Conservation (phyloP, 1,140 invertebrate genomes). For the Araneus ventricosus region DNA sequence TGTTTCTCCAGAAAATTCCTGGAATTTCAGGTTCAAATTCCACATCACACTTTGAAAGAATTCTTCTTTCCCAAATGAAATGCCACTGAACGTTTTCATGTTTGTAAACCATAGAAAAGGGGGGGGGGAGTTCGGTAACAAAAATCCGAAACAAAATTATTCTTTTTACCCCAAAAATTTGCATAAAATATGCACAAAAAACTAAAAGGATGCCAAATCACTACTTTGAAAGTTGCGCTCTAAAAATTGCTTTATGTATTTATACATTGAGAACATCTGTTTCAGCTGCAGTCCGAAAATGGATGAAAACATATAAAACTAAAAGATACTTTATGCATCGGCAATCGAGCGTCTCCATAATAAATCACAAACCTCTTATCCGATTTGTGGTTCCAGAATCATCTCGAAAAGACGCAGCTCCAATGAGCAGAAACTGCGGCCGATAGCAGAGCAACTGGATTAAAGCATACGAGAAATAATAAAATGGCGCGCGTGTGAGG, state of each 20-base stretch:
- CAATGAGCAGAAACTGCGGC: not conserved
- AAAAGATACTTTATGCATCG: conserved; percentile 59
- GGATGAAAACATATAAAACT: conserved; percentile 57
- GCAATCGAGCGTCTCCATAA: conserved; percentile 66
- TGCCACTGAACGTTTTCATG: not conserved
- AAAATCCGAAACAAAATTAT: conserved; percentile 8
- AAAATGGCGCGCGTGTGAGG: not conserved
- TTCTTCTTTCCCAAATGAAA: not conserved
- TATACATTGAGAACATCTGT: conserved; percentile 28
- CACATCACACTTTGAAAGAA: not conserved
- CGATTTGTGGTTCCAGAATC: not conserved
- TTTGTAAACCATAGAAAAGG: not conserved
- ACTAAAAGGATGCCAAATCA: conserved; percentile 40
- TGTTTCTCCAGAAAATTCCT: no score
- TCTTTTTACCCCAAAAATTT: not conserved
- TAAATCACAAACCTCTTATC: conserved; percentile 50
- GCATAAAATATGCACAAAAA: conserved; percentile 59
- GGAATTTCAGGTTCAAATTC: not conserved
- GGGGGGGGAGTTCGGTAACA: not conserved
- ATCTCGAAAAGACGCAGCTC: not conserved
- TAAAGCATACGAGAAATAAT: not conserved
- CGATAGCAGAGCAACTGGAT: conserved; percentile 11
- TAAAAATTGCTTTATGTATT: conserved; percentile 65
- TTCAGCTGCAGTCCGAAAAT: conserved; percentile 11
- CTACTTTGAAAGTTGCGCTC: conserved; percentile 47